These are phyloP conservation scores for Buathra laborator DNA, from an alignment of 2,888 invertebrate species.

Conservation along the genomic window DNA sequence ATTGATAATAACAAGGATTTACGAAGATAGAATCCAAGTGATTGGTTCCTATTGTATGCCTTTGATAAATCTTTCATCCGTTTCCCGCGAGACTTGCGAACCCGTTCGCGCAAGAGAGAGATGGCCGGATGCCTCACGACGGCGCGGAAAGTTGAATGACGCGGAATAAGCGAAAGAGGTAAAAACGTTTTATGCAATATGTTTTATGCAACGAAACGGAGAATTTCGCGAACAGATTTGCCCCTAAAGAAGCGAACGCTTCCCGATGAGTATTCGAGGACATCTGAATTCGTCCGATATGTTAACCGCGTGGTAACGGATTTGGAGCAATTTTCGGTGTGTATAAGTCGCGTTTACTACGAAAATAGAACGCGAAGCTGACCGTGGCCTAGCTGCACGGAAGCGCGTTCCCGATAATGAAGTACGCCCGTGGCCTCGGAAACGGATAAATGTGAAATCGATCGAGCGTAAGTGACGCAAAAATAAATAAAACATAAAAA, in stretches of 20 bases:
- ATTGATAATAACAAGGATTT: background rate
- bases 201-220: conserved; percentile 61
- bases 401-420: conserved; percentile 34
- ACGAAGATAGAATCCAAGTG: background rate
- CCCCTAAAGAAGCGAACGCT: conserved; percentile 14
- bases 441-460: background rate
- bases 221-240: conserved; percentile 17
- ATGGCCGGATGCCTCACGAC: background rate
- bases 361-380: conserved; percentile 63
- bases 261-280: conserved; percentile 28
- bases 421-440: conserved; percentile 6
- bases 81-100: background rate
- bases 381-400: conserved; percentile 69
- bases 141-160: background rate
- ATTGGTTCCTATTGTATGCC: background rate
- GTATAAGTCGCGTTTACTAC: conserved; percentile 33
- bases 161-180: conserved; percentile 4
- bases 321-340: conserved; percentile 50
- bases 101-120: background rate
- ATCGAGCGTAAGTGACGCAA: background rate
- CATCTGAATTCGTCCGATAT: conserved; percentile 35
- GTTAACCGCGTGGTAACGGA: conserved; percentile 38
- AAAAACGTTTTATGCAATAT: conserved; percentile 43
- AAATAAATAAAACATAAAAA: background rate
- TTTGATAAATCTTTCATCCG: background rate